Percentiles rank a stretch among this genome's conserved stretches.
phyloP scores from a whole-genome alignment of 2,888 invertebrate genomes.

The Pelosia muscerda region DNA sequence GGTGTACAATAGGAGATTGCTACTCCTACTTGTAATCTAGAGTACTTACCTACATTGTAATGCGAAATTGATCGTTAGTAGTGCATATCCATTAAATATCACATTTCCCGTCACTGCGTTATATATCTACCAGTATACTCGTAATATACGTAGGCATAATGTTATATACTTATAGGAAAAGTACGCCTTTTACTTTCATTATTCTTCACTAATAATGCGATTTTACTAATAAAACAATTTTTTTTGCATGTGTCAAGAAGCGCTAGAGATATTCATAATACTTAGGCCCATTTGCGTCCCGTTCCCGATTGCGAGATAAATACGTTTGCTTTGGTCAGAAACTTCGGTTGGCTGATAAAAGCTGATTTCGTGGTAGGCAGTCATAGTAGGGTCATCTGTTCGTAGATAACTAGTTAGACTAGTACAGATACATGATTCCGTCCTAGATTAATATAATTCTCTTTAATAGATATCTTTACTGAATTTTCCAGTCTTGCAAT shows the following conservation, averaged over 20 bases:
- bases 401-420: no score
- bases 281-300: no score
- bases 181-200: constrained; percentile 13
- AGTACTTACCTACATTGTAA: background rate
- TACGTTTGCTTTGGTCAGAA: background rate
- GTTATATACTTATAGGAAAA: constrained; percentile 4
- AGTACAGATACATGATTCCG: no score
- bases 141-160: background rate
- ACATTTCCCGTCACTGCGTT: constrained; percentile 31
- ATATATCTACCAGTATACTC: background rate
- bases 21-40: background rate
- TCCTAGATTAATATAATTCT: no score
- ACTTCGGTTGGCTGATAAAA: background rate
- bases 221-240: background rate
- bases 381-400: no score
- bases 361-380: background rate
- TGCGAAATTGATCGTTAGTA: constrained; percentile 18
- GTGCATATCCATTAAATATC: constrained; percentile 38
- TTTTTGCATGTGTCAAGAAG: background rate
- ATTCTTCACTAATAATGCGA: background rate
- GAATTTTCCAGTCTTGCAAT: no score
- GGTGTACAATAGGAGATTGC: background rate
- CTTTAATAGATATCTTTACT: no score
- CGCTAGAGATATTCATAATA: no score
- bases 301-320: background rate